Conservation (phyloP, 2,113 vertebrate genomes). For the Willisornis vidua region DNA sequence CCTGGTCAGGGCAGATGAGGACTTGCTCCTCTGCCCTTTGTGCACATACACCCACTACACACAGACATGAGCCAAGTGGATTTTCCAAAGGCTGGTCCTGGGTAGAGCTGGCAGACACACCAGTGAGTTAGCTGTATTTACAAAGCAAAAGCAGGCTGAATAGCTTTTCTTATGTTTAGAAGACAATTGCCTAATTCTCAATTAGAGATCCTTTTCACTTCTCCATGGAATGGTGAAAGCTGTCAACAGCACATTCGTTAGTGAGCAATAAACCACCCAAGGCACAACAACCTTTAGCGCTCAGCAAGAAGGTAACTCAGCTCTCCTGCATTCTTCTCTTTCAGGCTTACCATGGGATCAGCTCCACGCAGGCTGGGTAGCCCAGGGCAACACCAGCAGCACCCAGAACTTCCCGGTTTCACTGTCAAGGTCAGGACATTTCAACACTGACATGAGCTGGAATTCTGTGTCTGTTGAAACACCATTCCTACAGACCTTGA, state of each 20-base stretch:
- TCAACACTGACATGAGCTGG: background rate
- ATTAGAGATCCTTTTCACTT: background rate
- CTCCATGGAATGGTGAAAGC: background rate
- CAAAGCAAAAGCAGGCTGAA: background rate
- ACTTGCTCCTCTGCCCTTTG: background rate
- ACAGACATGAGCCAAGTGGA: background rate
- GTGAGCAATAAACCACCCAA: background rate
- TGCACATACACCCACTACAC: background rate
- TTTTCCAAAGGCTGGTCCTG: background rate
- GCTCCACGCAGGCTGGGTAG: background rate
- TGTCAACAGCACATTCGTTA: background rate
- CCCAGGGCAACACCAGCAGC: background rate
- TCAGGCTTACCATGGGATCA: background rate
- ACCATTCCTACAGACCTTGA: background rate
- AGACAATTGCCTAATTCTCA: background rate
- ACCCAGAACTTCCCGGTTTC: fast-evolving
- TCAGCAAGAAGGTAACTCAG: background rate
- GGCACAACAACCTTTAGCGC: background rate
- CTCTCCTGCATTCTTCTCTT: background rate
- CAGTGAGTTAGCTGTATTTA: background rate
- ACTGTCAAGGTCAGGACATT: background rate
- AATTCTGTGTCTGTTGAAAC: background rate
- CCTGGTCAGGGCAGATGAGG: background rate
- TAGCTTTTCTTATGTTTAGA: background rate
- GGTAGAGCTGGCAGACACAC: background rate